phyloP scores from a whole-genome alignment of 2,797 vertebrate species.

The Gadopsis marmoratus region DNA sequence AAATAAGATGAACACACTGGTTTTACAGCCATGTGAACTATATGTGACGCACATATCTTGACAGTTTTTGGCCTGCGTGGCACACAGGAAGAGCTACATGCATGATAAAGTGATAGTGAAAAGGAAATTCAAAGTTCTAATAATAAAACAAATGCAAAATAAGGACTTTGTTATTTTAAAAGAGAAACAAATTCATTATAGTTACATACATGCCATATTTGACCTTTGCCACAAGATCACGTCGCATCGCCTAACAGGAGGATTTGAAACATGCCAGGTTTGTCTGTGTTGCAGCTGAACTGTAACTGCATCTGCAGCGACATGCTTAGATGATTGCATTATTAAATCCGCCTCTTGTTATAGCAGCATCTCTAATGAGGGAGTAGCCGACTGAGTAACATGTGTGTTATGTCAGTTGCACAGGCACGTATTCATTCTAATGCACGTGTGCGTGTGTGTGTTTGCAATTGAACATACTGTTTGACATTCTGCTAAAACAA shows the following conservation, averaged over 20 bases:
- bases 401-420: background rate
- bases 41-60: background rate
- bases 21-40: background rate
- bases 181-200: background rate
- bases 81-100: slow-evolving; percentile 31
- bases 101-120: slow-evolving; percentile 5
- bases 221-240: background rate
- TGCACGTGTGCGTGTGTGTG: background rate
- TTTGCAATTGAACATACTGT: background rate
- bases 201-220: background rate
- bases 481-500: background rate
- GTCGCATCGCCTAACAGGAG: background rate
- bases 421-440: background rate
- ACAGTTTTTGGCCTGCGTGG: background rate
- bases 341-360: background rate
- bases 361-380: background rate
- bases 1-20: slow-evolving; percentile 3
- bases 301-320: too few species aligned
- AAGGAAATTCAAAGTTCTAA: background rate
- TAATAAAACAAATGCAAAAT: background rate
- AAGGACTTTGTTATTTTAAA: background rate
- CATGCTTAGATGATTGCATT: background rate
- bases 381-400: slow-evolving; percentile 13
- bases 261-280: background rate
- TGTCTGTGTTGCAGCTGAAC: background rate